These are phyloP conservation scores for Perizoma flavofasciatum DNA, from an alignment of 2,888 invertebrate genomes.

Conservation along the genomic window DNA sequence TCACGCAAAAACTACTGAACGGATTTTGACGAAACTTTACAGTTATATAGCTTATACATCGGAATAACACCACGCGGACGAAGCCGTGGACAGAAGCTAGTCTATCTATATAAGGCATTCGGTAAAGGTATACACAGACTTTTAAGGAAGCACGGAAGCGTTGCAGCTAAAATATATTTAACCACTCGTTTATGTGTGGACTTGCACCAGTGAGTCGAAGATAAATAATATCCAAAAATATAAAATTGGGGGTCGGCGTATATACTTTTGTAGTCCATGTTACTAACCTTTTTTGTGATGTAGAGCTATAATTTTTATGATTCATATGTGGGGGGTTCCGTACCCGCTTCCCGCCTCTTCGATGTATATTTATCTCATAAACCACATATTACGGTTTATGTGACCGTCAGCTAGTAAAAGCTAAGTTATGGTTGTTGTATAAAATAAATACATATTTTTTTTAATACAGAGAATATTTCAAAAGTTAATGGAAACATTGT, in stretches of 20 bases:
- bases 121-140: too few relatives aligned
- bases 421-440: slow-evolving; percentile 49
- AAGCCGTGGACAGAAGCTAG: too few relatives aligned
- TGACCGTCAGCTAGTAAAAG: slow-evolving; percentile 61
- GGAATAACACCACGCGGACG: too few relatives aligned
- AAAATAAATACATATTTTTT: slow-evolving; percentile 10
- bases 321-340: slow-evolving; percentile 51
- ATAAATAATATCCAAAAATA: not conserved
- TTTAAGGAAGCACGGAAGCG: too few relatives aligned
- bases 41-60: too few relatives aligned
- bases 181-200: too few relatives aligned
- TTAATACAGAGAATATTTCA: not conserved
- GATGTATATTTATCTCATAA: slow-evolving; percentile 59
- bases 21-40: too few relatives aligned
- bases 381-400: slow-evolving; percentile 64
- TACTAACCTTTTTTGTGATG: slow-evolving; percentile 43
- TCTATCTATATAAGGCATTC: too few relatives aligned
- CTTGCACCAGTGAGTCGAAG: too few relatives aligned
- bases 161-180: too few relatives aligned
- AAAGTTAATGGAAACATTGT: not conserved
- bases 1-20: too few relatives aligned
- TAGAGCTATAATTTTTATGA: slow-evolving; percentile 59
- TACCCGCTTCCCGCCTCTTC: slow-evolving; percentile 44
- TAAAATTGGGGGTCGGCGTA: slow-evolving; percentile 5
- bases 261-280: slow-evolving; percentile 37